A percentile compares a stretch with the other conserved stretches of the same genome.
These are phyloP conservation scores for Trachymyrmex cornetzi DNA, from an alignment of 1,140 invertebrate species.

Conservation along the genomic window DNA sequence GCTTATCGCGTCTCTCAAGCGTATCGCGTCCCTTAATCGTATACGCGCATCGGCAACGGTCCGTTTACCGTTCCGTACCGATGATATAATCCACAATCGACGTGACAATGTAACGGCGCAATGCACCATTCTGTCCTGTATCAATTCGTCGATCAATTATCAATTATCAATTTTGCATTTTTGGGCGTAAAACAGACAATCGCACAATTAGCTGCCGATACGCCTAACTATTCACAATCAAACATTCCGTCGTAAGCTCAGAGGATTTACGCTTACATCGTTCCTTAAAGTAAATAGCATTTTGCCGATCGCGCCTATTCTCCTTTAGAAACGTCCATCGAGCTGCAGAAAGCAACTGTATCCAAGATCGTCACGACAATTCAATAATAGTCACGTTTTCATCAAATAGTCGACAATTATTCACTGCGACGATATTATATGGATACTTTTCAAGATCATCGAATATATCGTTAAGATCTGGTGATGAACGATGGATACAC, in stretches of 20 bases:
- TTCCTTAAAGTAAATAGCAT: slow-evolving; percentile 16
- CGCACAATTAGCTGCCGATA: slow-evolving; percentile 8
- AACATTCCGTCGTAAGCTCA: slow-evolving; percentile 12
- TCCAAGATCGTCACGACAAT: neutral
- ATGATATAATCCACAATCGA: slow-evolving; percentile 16
- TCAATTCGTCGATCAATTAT: slow-evolving; percentile 27
- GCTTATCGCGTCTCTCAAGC: slow-evolving; percentile 49
- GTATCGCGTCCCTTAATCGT: slow-evolving; percentile 34
- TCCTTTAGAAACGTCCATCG: slow-evolving; percentile 2
- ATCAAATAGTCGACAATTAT: neutral
- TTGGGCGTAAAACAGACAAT: neutral
- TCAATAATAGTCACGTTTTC: neutral
- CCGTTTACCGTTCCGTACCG: neutral
- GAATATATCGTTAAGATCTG: neutral
- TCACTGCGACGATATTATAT: neutral
- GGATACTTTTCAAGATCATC: neutral
- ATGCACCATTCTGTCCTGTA: neutral
- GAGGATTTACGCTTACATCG: slow-evolving; percentile 1
- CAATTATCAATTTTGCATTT: neutral
- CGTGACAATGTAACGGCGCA: slow-evolving; percentile 7
- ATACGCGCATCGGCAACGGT: neutral
- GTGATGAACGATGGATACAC: neutral
- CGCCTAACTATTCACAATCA: slow-evolving; percentile 12
- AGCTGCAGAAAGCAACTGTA: neutral
- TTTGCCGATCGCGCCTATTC: neutral